Evolutionary conservation across 2,888 invertebrate species (phyloP), one percentile per base, ranked within the genome.

Genomic region (Drosophila acutilabella): DNA sequence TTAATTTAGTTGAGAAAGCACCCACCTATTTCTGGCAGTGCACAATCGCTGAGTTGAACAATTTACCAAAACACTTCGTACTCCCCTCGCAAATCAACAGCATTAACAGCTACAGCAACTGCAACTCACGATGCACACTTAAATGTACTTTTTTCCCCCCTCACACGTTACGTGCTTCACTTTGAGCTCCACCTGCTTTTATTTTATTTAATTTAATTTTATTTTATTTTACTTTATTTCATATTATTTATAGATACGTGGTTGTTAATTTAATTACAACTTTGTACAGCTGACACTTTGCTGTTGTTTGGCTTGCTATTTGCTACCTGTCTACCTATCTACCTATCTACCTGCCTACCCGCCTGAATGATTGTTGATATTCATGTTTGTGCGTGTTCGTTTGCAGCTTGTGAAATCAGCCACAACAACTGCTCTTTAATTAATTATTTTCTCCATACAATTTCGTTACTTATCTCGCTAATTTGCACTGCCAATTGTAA

Each of bases 201-300:
- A 30, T 42, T 23, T 36, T 44, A 33, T 41, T 33, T 40, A 36
- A n/a, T 7, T 18, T 57, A 2, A 5, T 11, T 7, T 42, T 54
- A 42, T 50, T 26, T 30, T 1, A 14, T 7, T 50, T 52, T 45
- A 20, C 51, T 41, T 64, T 41, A 54, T 64, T 60, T 64, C 51
- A 42, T 62, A 50, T 54, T 64, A 50, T 58, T 64, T 54, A 51
- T 57, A 50, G 45, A 50, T 51, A 44, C 44, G 42, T 36, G 57
- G 56, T 57, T 78, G 69, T 80, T 83, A 80, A 82, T 84, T 82
- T 71, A 81, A 85, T 82, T 82, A 67, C 71, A 73, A 66, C 62
- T 80, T 74, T 84, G 72, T 74, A 59, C 60, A 50, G 60, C 57
- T 51, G 64, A 50, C 60, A 68, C 57, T 41, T 60, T 60, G 53